Conservation (phyloP, 2,888 invertebrate genomes). For the Dione juno region DNA sequence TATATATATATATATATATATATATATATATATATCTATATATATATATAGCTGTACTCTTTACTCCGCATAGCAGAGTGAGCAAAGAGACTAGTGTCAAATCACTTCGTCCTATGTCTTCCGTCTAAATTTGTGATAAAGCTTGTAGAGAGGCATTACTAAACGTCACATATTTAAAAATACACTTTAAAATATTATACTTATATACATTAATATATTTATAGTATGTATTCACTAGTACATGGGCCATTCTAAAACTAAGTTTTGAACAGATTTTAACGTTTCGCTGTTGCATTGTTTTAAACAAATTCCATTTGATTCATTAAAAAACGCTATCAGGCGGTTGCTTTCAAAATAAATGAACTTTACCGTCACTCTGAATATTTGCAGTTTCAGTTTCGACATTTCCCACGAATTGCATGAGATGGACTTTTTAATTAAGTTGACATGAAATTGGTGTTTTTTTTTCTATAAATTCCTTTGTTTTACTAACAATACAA, state of each 20-base stretch:
- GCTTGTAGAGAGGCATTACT: too few relatives aligned
- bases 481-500: not conserved
- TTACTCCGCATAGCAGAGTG: too few relatives aligned
- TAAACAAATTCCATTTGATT: constrained; percentile 11
- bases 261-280: not conserved
- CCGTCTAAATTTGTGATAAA: too few relatives aligned
- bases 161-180: too few relatives aligned
- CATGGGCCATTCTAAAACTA: not conserved
- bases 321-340: constrained; percentile 25
- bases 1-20: too few relatives aligned
- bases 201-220: not conserved
- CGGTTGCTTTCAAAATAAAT: constrained; percentile 23
- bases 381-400: constrained; percentile 27
- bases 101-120: too few relatives aligned
- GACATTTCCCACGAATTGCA: constrained; percentile 22
- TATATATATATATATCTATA: too few relatives aligned
- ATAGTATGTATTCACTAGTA: not conserved
- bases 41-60: too few relatives aligned
- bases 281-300: not conserved
- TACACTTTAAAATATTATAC: too few relatives aligned
- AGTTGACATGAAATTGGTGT: constrained; percentile 25
- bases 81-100: too few relatives aligned
- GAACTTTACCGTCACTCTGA: constrained; percentile 20
- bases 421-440: constrained; percentile 34
- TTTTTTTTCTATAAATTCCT: not conserved